phyloP scores from a whole-genome alignment of 1,140 invertebrate genomes.

The Drosophila nannoptera region DNA sequence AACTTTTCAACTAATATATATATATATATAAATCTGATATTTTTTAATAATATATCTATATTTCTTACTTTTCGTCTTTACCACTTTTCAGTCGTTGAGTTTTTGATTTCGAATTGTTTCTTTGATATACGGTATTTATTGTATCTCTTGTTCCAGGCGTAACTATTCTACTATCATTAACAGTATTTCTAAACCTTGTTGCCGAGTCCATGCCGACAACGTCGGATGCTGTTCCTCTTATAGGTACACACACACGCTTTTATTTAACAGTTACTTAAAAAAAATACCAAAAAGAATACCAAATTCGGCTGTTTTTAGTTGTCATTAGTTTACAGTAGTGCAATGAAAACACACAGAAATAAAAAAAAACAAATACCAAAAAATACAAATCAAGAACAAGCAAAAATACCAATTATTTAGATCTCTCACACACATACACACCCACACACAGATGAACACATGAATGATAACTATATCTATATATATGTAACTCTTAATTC shows the following conservation, averaged over 20 bases:
- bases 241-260: conserved; percentile 81
- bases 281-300: conserved; percentile 16
- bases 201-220: conserved; percentile 95
- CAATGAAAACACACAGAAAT: conserved; percentile 56
- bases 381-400: conserved; percentile 46
- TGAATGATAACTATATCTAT: conserved; percentile 55
- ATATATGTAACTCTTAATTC: conserved; percentile 45
- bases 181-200: conserved; percentile 97
- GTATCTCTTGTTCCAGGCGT: conserved; percentile 88
- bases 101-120: conserved; percentile 63
- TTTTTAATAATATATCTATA: conserved; percentile 37
- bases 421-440: conserved; percentile 28
- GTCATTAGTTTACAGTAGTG: conserved; percentile 75
- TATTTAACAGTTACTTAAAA: conserved; percentile 47
- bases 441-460: conserved; percentile 38
- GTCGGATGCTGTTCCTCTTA: conserved; percentile 90
- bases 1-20: conserved; percentile 21
- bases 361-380: conserved; percentile 38
- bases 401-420: conserved; percentile 70
- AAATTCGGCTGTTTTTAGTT: conserved; percentile 63
- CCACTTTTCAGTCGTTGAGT: conserved; percentile 54
- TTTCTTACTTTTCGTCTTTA: conserved; percentile 62
- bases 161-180: conserved; percentile 98
- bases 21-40: conserved; percentile 24
- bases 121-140: conserved; percentile 67